Conservation (phyloP, 2,888 invertebrate species). For the Conomelus anceps region DNA sequence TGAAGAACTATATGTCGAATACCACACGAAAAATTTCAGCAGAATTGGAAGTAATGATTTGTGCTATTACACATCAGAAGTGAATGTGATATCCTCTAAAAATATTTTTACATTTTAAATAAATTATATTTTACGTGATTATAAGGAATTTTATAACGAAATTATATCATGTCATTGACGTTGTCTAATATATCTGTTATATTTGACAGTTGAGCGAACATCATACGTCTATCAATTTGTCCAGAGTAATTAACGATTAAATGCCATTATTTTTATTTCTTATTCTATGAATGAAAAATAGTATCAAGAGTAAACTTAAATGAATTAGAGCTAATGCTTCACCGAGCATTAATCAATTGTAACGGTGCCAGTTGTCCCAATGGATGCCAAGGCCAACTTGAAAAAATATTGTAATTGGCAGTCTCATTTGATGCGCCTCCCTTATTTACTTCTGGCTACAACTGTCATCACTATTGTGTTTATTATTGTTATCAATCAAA, state of each 20-base stretch:
- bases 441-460: neutral
- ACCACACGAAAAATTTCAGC: too few relatives aligned
- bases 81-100: too few relatives aligned
- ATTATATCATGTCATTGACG: neutral
- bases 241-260: neutral
- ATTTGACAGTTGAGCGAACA: neutral
- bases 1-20: too few relatives aligned
- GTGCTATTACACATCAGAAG: too few relatives aligned
- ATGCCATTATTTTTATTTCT: neutral
- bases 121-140: too few relatives aligned
- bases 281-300: neutral
- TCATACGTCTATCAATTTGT: neutral
- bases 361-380: neutral
- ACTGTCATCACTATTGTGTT: neutral
- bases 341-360: neutral
- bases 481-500: too few relatives aligned
- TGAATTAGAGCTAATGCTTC: neutral
- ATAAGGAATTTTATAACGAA: neutral
- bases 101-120: too few relatives aligned
- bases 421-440: neutral
- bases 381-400: neutral
- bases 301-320: neutral
- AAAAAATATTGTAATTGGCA: neutral
- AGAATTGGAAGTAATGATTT: too few relatives aligned
- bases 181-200: too few relatives aligned